These are phyloP conservation scores for Cephus pulcher DNA, from an alignment of 2,888 invertebrate genomes.

Conservation along the genomic window DNA sequence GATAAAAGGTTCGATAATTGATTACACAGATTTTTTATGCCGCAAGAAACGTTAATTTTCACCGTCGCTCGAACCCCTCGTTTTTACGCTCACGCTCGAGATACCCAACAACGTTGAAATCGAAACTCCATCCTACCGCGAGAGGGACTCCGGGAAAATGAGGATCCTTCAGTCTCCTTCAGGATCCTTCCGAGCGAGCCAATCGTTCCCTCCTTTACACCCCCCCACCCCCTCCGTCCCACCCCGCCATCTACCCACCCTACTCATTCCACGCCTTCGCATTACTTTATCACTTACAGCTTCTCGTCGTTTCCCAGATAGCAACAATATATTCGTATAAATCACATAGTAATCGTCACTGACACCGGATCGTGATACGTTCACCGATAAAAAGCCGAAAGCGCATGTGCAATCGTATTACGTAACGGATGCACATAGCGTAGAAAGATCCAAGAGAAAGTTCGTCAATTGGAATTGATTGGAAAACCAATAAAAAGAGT, in stretches of 20 bases:
- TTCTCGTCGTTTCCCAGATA: background rate
- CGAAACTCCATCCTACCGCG: background rate
- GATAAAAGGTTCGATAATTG: constrained; percentile 64
- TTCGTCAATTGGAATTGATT: constrained; percentile 2
- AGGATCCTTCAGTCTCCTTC: background rate
- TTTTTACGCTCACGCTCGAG: constrained; percentile 8
- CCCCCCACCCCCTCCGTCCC: no score
- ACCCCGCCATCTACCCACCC: background rate
- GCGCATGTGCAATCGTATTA: background rate
- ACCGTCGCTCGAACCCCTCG: constrained; percentile 40
- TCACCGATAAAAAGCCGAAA: background rate
- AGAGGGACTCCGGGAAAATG: background rate
- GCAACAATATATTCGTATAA: background rate
- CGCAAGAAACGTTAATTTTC: constrained; percentile 64
- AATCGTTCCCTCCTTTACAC: background rate
- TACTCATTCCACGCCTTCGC: background rate
- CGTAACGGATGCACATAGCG: background rate
- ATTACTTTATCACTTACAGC: background rate
- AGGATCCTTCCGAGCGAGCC: background rate
- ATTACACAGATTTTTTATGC: constrained; percentile 65
- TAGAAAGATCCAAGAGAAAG: background rate
- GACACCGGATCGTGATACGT: background rate
- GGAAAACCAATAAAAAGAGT: background rate
- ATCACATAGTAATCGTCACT: background rate
- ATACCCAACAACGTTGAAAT: background rate